Evolutionary conservation across 2,113 vertebrate genomes (phyloP).

Genomic region (Hippoglossus stenolepis): DNA sequence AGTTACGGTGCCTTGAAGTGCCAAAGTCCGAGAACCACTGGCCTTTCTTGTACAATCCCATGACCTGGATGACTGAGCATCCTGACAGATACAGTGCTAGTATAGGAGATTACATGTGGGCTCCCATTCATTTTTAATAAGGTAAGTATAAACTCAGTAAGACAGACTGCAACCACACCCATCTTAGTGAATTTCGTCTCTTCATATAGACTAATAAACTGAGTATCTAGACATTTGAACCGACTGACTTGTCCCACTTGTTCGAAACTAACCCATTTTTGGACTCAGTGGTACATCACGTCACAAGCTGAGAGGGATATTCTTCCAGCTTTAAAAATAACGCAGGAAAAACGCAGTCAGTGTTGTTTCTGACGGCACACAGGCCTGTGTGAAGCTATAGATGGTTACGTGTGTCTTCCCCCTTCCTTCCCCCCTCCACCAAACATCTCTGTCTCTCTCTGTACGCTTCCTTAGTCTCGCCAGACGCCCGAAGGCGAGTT

Average conservation of each 20-base stretch:
- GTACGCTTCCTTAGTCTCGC: constrained; percentile 88
- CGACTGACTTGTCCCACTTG: neutral
- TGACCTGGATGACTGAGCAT: no score
- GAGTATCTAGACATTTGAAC: neutral
- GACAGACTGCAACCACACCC: neutral
- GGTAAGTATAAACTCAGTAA: neutral
- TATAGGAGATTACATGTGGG: neutral
- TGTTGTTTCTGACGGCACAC: constrained; percentile 37
- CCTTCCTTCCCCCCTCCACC: constrained; percentile 17
- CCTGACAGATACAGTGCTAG: neutral
- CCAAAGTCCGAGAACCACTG: no score
- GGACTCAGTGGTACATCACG: neutral
- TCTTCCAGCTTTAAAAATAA: constrained; percentile 3
- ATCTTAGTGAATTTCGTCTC: neutral
- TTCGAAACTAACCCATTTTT: neutral
- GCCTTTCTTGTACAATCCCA: no score
- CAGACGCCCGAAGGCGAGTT: constrained; percentile 99
- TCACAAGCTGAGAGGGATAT: constrained; percentile 12
- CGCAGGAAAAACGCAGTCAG: constrained; percentile 4
- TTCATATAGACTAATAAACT: neutral
- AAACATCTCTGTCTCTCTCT: constrained; percentile 52
- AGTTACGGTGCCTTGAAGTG: no score
- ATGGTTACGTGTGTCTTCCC: constrained; percentile 56
- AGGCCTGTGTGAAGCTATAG: constrained; percentile 60
- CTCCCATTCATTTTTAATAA: neutral